These are phyloP conservation scores for Plodia interpunctella DNA, from an alignment of 1,140 invertebrate species.

Conservation along the genomic window DNA sequence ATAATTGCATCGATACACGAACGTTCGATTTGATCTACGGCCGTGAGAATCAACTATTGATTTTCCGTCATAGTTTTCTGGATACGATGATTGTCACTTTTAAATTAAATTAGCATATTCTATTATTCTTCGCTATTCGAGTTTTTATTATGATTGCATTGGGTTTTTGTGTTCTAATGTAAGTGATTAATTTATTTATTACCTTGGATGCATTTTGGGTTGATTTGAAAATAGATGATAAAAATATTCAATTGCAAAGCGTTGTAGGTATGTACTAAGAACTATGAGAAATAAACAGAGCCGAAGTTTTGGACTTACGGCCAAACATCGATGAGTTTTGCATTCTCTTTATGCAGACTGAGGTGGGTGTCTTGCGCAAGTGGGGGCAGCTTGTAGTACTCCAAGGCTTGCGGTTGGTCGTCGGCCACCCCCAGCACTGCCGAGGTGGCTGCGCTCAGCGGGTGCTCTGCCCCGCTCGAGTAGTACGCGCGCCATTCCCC, in stretches of 20 bases:
- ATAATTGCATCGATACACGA: slow-evolving; percentile 70
- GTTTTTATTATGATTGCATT: not conserved
- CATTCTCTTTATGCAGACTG: slow-evolving; percentile 59
- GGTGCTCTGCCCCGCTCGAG: slow-evolving; percentile 53
- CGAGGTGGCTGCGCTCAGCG: slow-evolving; percentile 55
- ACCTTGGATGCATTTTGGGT: no score
- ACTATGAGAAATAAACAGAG: not conserved
- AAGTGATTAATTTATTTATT: no score
- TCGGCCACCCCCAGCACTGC: slow-evolving; percentile 56
- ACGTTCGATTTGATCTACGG: slow-evolving; percentile 66
- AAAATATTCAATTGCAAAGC: not conserved
- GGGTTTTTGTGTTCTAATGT: no score
- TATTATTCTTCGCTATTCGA: slow-evolving; percentile 15
- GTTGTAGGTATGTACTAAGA: not conserved
- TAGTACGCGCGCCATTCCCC: slow-evolving; percentile 69
- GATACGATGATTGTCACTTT: slow-evolving; percentile 39
- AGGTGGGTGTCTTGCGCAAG: slow-evolving; percentile 60
- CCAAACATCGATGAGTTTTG: slow-evolving; percentile 61
- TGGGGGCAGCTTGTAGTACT: slow-evolving; percentile 74
- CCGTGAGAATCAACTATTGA: slow-evolving; percentile 70
- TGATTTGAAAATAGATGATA: no score
- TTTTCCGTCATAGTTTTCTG: slow-evolving; percentile 53
- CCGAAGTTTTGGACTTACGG: slow-evolving; percentile 43
- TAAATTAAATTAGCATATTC: slow-evolving; percentile 36
- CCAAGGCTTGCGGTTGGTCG: slow-evolving; percentile 58